A percentile compares a stretch with the other conserved stretches of the same genome.
Conservation (phyloP, 2,888 invertebrate genomes). For the Polietes domitor region DNA sequence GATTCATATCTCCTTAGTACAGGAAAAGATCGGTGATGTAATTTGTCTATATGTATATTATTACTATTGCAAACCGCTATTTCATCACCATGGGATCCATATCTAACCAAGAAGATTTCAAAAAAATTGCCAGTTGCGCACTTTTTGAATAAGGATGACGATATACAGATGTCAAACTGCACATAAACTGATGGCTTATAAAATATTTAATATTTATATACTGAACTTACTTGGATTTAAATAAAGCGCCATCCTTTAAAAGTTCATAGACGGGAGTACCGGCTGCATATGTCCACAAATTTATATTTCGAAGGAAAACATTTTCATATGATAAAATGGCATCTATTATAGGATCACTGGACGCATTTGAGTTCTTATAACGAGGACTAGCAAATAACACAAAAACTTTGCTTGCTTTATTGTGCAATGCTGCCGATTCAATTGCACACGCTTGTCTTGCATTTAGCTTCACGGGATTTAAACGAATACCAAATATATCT, state of each 20-base stretch:
- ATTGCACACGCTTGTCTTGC: conserved; percentile 79
- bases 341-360: conserved; percentile 70
- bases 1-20: too few relatives aligned
- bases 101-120: too few relatives aligned
- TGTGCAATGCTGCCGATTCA: conserved; percentile 79
- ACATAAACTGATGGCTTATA: too few relatives aligned
- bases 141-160: too few relatives aligned
- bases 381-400: conserved; percentile 77
- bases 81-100: too few relatives aligned
- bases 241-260: conserved; percentile 74
- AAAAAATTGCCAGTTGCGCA: too few relatives aligned
- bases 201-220: too few relatives aligned
- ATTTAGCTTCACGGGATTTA: conserved; percentile 72
- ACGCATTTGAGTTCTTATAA: conserved; percentile 67
- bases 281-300: conserved; percentile 76
- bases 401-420: conserved; percentile 77
- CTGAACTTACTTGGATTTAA: conserved; percentile 73
- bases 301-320: conserved; percentile 76
- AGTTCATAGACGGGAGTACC: conserved; percentile 77
- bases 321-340: conserved; percentile 76
- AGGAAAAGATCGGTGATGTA: too few relatives aligned
- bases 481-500: conserved; percentile 27
- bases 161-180: too few relatives aligned
- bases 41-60: too few relatives aligned
- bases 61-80: too few relatives aligned